phyloP scores from a whole-genome alignment of 2,113 vertebrate species.

The Clarias magur region DNA sequence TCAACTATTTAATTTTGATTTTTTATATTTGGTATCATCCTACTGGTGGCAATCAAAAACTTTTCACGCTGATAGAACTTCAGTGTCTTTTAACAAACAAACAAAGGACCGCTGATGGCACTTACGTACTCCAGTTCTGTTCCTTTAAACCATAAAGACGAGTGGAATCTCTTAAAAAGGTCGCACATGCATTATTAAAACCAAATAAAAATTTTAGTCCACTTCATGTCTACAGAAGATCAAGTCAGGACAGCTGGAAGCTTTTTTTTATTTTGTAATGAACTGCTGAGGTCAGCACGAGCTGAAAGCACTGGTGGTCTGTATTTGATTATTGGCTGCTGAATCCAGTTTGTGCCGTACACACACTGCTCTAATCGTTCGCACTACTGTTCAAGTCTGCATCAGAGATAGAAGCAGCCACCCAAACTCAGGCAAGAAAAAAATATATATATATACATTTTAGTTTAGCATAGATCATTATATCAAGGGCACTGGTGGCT shows the following conservation, averaged over 20 bases:
- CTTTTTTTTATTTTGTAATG: neutral
- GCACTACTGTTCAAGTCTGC: neutral
- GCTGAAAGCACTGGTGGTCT: conserved; percentile 39
- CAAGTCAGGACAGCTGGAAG: neutral
- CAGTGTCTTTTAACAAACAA: neutral
- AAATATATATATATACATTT: no score
- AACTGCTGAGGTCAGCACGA: conserved; percentile 39
- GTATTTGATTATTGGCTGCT: conserved; percentile 41
- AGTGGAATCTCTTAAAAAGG: neutral
- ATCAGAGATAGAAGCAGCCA: neutral
- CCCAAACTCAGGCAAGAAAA: neutral
- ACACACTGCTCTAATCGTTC: neutral
- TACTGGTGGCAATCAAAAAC: neutral
- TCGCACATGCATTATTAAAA: neutral
- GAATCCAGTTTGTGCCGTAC: neutral
- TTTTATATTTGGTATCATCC: neutral
- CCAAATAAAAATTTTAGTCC: neutral
- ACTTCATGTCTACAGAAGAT: conserved; percentile 3
- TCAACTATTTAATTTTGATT: neutral
- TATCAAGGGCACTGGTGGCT: no score
- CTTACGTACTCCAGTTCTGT: neutral
- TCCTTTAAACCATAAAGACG: neutral
- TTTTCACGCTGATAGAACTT: neutral
- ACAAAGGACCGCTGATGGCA: neutral
- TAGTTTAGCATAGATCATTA: no score